Evolutionary conservation across 2,888 invertebrate genomes (phyloP), one percentile per base, ranked within the genome.

Genomic region (Barypeithes pellucidus): DNA sequence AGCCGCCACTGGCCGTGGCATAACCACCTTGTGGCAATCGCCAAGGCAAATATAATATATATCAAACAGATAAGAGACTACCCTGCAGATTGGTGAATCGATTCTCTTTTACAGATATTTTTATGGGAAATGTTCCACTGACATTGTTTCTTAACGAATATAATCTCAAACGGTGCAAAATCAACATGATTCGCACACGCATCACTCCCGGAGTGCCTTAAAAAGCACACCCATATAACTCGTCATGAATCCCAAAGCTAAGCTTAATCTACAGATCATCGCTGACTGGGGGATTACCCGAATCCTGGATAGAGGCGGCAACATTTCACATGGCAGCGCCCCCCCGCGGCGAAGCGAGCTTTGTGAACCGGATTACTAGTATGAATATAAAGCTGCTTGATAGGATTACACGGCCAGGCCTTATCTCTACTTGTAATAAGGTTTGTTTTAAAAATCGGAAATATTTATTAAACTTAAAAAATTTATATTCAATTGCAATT

Each of bases 241-340:
- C 33, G 2, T 2, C 52, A 22, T 52, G 24, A 54, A 16, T 54
- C 12, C 12, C 7, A 7, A 29, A 5, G 14, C 43, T 43, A 16
- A 54, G 33, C 54, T 8, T 54, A 54, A 54, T 54, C 54, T 16
- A 3, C 33, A 54, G 52, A 54, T 54, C 54, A 54, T 54, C 33
- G 54, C 33, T 9, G 29, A 14, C 33, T 29, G 33, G 54, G 29
- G 52, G 54, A 54, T 54, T 54, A 54, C 33, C 43, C 43, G 20
- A 24, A 24, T 61, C 41, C 24, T 8, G 59, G 7, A 16, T 16
- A 59, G 41, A 22, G 41, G 57, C 59, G 43, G 66, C 11, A 50
- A 43, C 67, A 43, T 57, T 54, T 54, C 33, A 43, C 67, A 57
- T 54, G 43, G 43, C 57, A 67, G 67, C 67, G 67, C 67, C 67